Conservation (phyloP, 2,113 vertebrate species). For the Phocoena sinus region DNA sequence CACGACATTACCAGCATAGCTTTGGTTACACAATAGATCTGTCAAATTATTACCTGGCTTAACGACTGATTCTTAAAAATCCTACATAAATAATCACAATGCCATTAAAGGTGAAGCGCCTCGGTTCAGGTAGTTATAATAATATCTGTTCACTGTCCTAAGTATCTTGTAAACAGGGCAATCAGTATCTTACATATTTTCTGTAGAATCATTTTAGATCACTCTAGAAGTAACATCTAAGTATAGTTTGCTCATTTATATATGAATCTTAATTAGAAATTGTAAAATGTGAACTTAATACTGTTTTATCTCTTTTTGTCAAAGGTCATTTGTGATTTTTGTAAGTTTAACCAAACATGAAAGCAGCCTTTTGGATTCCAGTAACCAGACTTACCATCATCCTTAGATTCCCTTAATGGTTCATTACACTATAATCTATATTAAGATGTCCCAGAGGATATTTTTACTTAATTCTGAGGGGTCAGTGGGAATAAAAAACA, state of each 20-base stretch:
- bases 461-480: constrained; percentile 15
- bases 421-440: neutral
- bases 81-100: neutral
- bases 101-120: neutral
- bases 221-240: neutral
- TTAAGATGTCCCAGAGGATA: neutral
- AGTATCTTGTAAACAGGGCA: neutral
- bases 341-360: neutral
- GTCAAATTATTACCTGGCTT: neutral
- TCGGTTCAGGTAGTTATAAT: neutral
- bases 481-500: neutral
- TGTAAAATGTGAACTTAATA: neutral
- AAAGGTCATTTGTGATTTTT: neutral
- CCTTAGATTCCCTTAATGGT: neutral
- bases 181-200: neutral
- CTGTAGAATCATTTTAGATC: neutral
- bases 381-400: neutral
- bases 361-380: neutral
- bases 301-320: neutral
- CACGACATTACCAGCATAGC: neutral
- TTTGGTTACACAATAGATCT: neutral
- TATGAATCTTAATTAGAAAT: neutral
- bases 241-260: neutral
- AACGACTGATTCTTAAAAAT: neutral
- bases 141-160: neutral